Base-by-base conservation (phyloP, 2,888 invertebrate genomes). In the Epirrita christyi region DNA sequence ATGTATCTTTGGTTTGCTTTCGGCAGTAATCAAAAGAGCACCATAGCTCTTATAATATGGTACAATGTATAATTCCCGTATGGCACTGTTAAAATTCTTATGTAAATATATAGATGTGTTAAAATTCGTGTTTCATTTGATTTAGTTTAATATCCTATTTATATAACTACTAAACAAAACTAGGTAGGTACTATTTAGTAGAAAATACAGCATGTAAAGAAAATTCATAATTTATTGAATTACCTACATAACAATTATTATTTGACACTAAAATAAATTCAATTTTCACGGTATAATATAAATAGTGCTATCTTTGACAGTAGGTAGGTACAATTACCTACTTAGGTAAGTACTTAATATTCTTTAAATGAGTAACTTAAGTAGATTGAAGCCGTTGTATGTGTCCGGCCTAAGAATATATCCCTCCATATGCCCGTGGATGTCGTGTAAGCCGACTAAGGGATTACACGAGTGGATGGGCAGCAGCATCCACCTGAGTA, bases 81-180 rank as follows among this genome's bases (percentile, higher is more conserved):
- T 81, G 78, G 88, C 91, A 91, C 91, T 91, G 91, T 92, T 91
- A 85, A 86, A 87, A 85, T 87, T 90, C 81, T 83, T 88, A 83
- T 91, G 89, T 91, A 91, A 91, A 91, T 90, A 91, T 90, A 92
- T 90, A 91, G 90, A 90, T 91, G 91, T 91, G 92, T 92, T 92
- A 86, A 21, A 81, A 86, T 72, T 68, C 52, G 70, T 80, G 62
- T 88, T 89, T 89, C 57, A 86, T 87, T 90, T 8, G n/a, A n/a
- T n/a, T n/a, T n/a, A n/a, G n/a, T n/a, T n/a, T n/a, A n/a, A n/a
- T n/a, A n/a, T n/a, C n/a, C n/a, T n/a, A n/a, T n/a, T n/a, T n/a
- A n/a, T 21, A 21, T 21, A 21, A 4, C 21, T 21, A 21, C 2
- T 3, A 3, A 21, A 21, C 21, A 21, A 21, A 21, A 4, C 21